A percentile compares a stretch with the other conserved stretches of the same genome.
Conservation (phyloP, 2,888 invertebrate species). For the Ramazzottius varieornatus region DNA sequence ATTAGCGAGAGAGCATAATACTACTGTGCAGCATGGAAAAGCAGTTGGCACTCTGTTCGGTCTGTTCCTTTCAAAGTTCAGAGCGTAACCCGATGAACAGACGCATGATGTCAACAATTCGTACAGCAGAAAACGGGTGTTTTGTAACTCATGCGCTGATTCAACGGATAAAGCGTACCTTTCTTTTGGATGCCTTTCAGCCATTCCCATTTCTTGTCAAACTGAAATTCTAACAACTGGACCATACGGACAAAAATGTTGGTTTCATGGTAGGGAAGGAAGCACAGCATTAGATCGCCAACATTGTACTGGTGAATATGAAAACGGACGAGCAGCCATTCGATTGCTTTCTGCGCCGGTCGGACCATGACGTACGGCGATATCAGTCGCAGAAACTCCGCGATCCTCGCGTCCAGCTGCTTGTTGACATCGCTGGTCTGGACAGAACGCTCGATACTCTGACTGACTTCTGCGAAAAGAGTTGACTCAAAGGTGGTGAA, state of each 20-base stretch:
- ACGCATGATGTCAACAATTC: too few species aligned
- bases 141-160: too few species aligned
- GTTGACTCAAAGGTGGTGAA: conserved; percentile 46
- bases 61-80: too few species aligned
- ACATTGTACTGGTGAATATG: conserved; percentile 65
- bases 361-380: conserved; percentile 68
- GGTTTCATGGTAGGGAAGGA: conserved; percentile 75
- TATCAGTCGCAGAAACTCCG: conserved; percentile 39
- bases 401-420: conserved; percentile 43
- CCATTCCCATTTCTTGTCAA: background rate
- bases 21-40: too few species aligned
- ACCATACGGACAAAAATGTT: conserved; percentile 54
- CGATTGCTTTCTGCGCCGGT: conserved; percentile 61
- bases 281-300: conserved; percentile 46
- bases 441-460: conserved; percentile 34
- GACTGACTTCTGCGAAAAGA: conserved; percentile 46
- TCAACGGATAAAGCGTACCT: too few species aligned
- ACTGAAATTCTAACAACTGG: conserved; percentile 37
- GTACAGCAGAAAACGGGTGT: too few species aligned
- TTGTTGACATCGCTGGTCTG: conserved; percentile 45
- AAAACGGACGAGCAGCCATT: conserved; percentile 66
- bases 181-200: background rate
- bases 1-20: too few species aligned
- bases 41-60: too few species aligned
- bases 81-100: too few species aligned